Base-by-base conservation (phyloP, 2,888 invertebrate species). In the Chirona hameri region DNA sequence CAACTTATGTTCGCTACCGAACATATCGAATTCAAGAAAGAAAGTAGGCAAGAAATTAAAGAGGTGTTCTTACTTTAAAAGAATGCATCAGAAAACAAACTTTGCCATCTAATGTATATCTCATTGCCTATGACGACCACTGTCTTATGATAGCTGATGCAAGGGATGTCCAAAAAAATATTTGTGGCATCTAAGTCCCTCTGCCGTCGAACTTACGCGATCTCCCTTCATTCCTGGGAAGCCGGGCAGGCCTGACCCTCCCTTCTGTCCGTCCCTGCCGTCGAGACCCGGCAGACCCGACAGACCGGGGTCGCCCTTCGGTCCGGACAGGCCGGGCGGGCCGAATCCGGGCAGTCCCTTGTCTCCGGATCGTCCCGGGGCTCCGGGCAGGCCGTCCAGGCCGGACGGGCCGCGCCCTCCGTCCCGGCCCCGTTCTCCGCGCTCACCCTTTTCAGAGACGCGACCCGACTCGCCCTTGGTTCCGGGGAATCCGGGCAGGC, bases 241-340 rank as follows among this genome's bases (percentile, higher is more conserved):
- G 0, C 91, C 95, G 89, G 91, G 88, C 0, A 92, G 92, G 0
- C 96, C 94, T 0, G 90, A 88, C 85, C 92, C 91, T 14, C 96
- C 96, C 84, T 93, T 93, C 12, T 91, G 91, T 0, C 94, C 94
- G 12, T 90, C 86, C 0, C 91, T 91, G 0, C 96, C 96, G 87
- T 94, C 93, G 2, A 90, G 88, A 4, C 95, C 95, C 1, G 91
- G 88, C 29, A 90, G 87, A 0, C 95, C 95, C 21, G 89, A 87
- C 0, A 92, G 92, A 0, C 95, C 95, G n/a, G 91, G 91, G 82
- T 92, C 92, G 18, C 96, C 96, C 89, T 95, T 95, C 3, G 89
- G 87, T 9, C 96, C 96, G 29, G 88, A 86, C 3, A 90, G 89
- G 69, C 94, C 95, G 29, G 88, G 85, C 7, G 91, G 69, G 12